A percentile compares a stretch with the other conserved stretches of the same genome.
Conservation (phyloP, 1,140 invertebrate genomes). For the Zaprionus capensis region DNA sequence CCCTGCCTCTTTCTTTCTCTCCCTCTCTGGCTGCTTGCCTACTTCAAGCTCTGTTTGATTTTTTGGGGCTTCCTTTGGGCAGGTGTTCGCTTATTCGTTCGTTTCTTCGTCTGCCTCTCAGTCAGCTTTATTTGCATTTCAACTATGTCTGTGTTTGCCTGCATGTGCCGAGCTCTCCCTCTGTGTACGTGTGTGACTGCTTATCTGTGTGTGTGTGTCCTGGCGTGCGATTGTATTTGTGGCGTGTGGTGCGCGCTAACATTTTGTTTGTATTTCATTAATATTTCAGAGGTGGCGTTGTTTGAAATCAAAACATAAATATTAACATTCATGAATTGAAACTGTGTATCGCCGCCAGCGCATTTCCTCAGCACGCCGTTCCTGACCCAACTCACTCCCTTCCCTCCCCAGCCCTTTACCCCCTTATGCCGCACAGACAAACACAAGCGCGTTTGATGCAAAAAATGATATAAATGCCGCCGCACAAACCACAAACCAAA, state of each 20-base stretch:
- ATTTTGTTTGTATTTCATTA: conserved; percentile 82
- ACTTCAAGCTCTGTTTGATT: conserved; percentile 46
- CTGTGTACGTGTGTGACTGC: background rate
- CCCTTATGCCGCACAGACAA: background rate
- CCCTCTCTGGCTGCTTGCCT: conserved; percentile 3
- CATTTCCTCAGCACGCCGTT: conserved; percentile 55
- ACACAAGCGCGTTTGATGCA: conserved; percentile 28
- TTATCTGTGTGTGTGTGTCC: conserved; percentile 12
- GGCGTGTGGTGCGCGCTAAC: conserved; percentile 70
- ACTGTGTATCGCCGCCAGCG: conserved; percentile 74
- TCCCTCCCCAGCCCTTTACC: background rate
- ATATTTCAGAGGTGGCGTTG: conserved; percentile 83
- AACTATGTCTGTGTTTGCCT: conserved; percentile 62
- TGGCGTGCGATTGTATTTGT: conserved; percentile 37
- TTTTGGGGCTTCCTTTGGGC: conserved; percentile 71
- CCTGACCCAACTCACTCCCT: background rate
- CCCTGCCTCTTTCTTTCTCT: background rate
- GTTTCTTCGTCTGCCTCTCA: conserved; percentile 55
- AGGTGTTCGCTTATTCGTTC: conserved; percentile 43
- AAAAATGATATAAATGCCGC: conserved; percentile 78
- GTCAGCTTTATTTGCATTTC: conserved; percentile 74
- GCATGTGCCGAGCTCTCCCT: conserved; percentile 14
- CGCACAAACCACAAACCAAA: conserved; percentile 77
- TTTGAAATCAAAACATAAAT: conserved; percentile 83
- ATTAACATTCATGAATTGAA: conserved; percentile 83